A percentile compares a stretch with the other conserved stretches of the same genome.
Conservation (phyloP, 1,140 invertebrate genomes). For the Idris sp. region DNA sequence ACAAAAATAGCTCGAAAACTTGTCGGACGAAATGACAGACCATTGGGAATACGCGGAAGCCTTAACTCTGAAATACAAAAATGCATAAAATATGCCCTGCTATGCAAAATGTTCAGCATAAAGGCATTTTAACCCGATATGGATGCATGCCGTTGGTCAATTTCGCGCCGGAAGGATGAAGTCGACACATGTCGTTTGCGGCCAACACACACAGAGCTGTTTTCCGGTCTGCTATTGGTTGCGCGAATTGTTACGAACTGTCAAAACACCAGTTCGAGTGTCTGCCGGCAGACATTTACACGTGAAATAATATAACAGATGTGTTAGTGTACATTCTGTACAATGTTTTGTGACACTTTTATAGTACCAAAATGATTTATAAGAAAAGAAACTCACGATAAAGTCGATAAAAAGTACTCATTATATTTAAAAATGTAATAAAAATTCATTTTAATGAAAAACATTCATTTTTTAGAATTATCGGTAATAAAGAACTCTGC, state of each 20-base stretch:
- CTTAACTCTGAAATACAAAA: conserved; percentile 38
- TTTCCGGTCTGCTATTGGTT: conserved; percentile 29
- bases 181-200: conserved; percentile 49
- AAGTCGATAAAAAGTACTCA: too few species aligned
- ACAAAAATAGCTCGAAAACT: conserved; percentile 34
- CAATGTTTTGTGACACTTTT: too few species aligned
- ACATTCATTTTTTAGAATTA: too few species aligned
- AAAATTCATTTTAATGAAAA: too few species aligned
- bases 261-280: conserved; percentile 26
- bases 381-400: too few species aligned
- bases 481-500: too few species aligned
- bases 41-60: conserved; percentile 30
- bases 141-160: conserved; percentile 40
- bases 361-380: too few species aligned
- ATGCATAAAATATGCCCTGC: conserved; percentile 36
- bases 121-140: conserved; percentile 40
- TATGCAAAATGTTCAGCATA: conserved; percentile 1
- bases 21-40: conserved; percentile 12
- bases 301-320: conserved; percentile 35
- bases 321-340: too few species aligned
- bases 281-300: conserved; percentile 32
- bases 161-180: conserved; percentile 50
- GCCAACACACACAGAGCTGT: conserved; percentile 27
- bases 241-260: conserved; percentile 28
- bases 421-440: too few species aligned